Conservation (phyloP, 2,113 vertebrate species). For the Alethe diademata region DNA sequence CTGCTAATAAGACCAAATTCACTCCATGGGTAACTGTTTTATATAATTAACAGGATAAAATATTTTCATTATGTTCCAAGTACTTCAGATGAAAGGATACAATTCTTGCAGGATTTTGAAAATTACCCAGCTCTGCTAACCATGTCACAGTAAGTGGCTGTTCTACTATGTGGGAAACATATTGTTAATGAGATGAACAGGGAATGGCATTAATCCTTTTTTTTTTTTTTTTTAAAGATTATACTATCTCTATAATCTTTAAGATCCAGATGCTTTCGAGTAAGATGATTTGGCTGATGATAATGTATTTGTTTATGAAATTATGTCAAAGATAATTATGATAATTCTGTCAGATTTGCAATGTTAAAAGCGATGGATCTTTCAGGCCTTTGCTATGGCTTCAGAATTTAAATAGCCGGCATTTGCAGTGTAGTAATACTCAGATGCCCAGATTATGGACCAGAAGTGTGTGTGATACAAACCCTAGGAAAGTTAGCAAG, state of each 20-base stretch:
- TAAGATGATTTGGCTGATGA: neutral
- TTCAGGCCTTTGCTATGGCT: neutral
- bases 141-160: neutral
- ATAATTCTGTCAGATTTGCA: neutral
- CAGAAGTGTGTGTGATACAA: neutral
- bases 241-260: too few relatives aligned
- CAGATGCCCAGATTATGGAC: neutral
- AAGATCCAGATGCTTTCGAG: neutral
- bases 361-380: neutral
- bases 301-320: neutral
- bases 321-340: neutral
- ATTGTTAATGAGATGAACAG: neutral
- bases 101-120: slow-evolving; percentile 16
- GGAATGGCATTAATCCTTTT: neutral
- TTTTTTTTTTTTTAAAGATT: neutral
- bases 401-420: neutral
- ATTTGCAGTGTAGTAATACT: neutral
- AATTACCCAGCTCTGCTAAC: neutral
- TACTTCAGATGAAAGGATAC: neutral
- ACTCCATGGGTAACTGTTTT: neutral
- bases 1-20: neutral
- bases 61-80: neutral
- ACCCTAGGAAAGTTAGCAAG: neutral
- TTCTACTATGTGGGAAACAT: neutral
- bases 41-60: slow-evolving; percentile 1